Evolutionary conservation across 2,113 vertebrate species (phyloP).

Genomic region (Oryzias curvinotus): DNA sequence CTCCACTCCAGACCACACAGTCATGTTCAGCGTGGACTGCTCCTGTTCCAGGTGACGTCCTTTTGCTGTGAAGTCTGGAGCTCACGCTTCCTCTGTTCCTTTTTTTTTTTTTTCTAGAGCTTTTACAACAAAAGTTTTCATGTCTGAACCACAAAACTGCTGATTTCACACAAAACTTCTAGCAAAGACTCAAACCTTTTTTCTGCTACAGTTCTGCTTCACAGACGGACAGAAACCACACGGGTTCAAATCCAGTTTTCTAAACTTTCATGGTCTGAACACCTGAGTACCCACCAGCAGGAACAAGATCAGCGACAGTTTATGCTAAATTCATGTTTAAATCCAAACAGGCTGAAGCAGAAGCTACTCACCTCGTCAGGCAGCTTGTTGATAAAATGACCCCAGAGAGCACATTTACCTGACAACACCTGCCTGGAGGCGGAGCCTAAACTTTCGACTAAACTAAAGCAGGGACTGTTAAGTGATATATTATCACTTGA

Average conservation of each 20-base stretch:
- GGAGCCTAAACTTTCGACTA: conserved; percentile 3
- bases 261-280: too few relatives aligned
- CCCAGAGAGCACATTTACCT: conserved; percentile 2
- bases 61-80: not conserved
- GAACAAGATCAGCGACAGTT: not conserved
- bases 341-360: not conserved
- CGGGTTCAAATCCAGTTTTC: too few relatives aligned
- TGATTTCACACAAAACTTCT: not conserved
- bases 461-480: not conserved
- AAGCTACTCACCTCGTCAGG: conserved; percentile 40
- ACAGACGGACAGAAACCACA: too few relatives aligned
- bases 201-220: not conserved
- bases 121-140: not conserved
- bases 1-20: not conserved
- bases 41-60: not conserved
- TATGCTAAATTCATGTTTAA: not conserved
- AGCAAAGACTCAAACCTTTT: too few relatives aligned
- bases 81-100: not conserved
- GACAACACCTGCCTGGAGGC: conserved; percentile 23
- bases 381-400: conserved; percentile 14
- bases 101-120: not conserved
- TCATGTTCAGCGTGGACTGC: not conserved
- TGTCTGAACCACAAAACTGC: not conserved
- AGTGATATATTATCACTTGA: too few relatives aligned
- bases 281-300: too few relatives aligned